Evolutionary conservation across 2,797 vertebrate genomes (phyloP), one percentile per base, ranked within the genome.

Genomic region (Margarornis squamiger): DNA sequence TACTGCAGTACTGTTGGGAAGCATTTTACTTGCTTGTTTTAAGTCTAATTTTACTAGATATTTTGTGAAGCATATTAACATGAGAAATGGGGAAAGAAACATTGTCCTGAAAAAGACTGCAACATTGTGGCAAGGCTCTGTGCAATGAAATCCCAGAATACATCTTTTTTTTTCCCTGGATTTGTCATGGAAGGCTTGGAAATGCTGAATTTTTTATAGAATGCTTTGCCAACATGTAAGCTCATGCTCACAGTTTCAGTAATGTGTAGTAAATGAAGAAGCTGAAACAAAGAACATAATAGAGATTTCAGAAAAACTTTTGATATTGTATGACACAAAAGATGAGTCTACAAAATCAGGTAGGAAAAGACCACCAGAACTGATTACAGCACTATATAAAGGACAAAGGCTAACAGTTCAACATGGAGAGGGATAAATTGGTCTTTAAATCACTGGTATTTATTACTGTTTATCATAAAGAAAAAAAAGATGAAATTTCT

Each of bases 251-350:
- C n/a, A 24, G 83, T 95, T 97, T 87, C 48, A 45, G 17, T 48
- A 72, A 38, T 79, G 49, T 49, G 38, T 95, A 90, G 55, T 68
- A 94, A 94, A 92, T 4, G 66, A 93, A 92, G 43, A 85, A 90
- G n/a, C 17, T 70, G 76, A 95, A 95, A 68, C 41, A 57, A 87
- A 55, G 20, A 54, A 75, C n/a, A 45, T 71, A 80, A 94, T 59
- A 4, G 3, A 9, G 81, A 94, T 96, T 95, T 95, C 62, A 90
- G 78, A 54, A 92, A 48, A 93, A 74, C 49, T 96, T 94, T 76
- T 79, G 48, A 73, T 92, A 79, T 36, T 87, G 32, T 93, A 39
- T 71, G 46, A 65, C 41, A 68, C 26, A 90, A 75, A 96, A 91
- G 41, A 80, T 76, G 34, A 90, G 6, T 23, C 92, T 94, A 88